Evolutionary conservation across 2,888 invertebrate species (phyloP).

Genomic region (Epicampocera succincta): DNA sequence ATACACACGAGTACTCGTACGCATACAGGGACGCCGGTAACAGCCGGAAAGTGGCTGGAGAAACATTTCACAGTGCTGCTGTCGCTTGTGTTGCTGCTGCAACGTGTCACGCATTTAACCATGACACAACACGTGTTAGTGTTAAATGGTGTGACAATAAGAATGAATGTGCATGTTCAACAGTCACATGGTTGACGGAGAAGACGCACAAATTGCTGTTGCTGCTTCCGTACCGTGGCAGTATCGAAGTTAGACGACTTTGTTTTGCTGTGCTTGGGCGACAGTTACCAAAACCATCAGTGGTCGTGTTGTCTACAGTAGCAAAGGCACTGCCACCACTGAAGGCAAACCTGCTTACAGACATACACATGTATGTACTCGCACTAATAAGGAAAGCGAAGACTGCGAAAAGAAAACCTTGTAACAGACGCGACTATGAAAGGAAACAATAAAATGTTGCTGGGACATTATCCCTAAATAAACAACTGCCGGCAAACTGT

Average conservation of each 20-base stretch:
- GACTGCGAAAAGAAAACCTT: slow-evolving; percentile 10
- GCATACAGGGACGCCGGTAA: background rate
- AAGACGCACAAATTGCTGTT: slow-evolving; percentile 56
- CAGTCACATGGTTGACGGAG: slow-evolving; percentile 38
- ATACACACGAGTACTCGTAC: background rate
- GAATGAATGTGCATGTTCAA: slow-evolving; percentile 61
- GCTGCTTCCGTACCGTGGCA: slow-evolving; percentile 12
- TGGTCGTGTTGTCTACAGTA: slow-evolving; percentile 20
- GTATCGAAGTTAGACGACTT: slow-evolving; percentile 2
- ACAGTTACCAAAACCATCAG: slow-evolving; percentile 47
- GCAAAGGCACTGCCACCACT: slow-evolving; percentile 8
- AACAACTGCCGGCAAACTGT: slow-evolving; percentile 46
- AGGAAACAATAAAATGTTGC: slow-evolving; percentile 47
- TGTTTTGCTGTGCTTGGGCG: slow-evolving; percentile 36
- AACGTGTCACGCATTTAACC: slow-evolving; percentile 70
- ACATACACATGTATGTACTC: background rate
- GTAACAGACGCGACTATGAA: slow-evolving; percentile 36
- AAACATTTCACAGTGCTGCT: slow-evolving; percentile 36
- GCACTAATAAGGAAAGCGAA: slow-evolving; percentile 30
- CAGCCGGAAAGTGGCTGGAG: slow-evolving; percentile 27
- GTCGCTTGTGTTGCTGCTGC: slow-evolving; percentile 51
- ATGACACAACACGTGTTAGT: slow-evolving; percentile 70
- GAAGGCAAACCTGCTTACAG: background rate
- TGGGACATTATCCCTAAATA: slow-evolving; percentile 54
- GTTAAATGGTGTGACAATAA: slow-evolving; percentile 71